phyloP scores from a whole-genome alignment of 2,888 invertebrate species.

The Frankliniella fusca region DNA sequence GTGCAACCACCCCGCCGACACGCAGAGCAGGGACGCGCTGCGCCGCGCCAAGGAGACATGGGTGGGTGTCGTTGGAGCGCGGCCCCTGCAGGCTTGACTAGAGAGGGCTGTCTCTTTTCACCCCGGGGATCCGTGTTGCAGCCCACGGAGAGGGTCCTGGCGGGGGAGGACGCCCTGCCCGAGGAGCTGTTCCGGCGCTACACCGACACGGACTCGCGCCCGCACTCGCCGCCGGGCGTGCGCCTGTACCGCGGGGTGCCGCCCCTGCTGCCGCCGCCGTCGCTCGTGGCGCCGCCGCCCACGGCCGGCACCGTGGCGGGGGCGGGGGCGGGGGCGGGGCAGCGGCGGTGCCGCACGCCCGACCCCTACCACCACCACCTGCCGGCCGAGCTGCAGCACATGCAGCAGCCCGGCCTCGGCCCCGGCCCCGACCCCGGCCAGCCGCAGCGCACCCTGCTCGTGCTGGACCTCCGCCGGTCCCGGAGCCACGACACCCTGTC shows the following conservation, averaged over 20 bases:
- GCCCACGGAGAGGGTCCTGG: constrained; percentile 36
- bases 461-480: constrained; percentile 65
- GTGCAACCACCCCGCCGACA: constrained; percentile 79
- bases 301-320: constrained; percentile 53
- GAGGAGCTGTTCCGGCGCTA: constrained; percentile 56
- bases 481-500: constrained; percentile 57
- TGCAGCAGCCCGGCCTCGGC: too few species aligned
- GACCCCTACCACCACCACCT: constrained; percentile 50
- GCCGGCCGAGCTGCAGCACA: background rate
- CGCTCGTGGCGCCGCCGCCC: constrained; percentile 65
- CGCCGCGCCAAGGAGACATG: constrained; percentile 66
- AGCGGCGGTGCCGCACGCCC: constrained; percentile 61
- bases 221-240: constrained; percentile 63
- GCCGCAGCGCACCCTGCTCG: constrained; percentile 61
- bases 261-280: background rate
- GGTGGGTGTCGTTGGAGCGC: constrained; percentile 48
- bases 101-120: too few species aligned
- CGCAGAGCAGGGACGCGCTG: constrained; percentile 62
- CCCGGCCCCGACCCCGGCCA: constrained; percentile 37
- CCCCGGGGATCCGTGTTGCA: background rate
- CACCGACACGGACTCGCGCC: constrained; percentile 79
- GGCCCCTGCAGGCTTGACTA: background rate
- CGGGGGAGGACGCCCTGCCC: constrained; percentile 45
- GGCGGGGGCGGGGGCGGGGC: constrained; percentile 29
- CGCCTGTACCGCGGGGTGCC: constrained; percentile 44